phyloP scores from a whole-genome alignment of 2,888 invertebrate species.

The Drosophila melanosoma region DNA sequence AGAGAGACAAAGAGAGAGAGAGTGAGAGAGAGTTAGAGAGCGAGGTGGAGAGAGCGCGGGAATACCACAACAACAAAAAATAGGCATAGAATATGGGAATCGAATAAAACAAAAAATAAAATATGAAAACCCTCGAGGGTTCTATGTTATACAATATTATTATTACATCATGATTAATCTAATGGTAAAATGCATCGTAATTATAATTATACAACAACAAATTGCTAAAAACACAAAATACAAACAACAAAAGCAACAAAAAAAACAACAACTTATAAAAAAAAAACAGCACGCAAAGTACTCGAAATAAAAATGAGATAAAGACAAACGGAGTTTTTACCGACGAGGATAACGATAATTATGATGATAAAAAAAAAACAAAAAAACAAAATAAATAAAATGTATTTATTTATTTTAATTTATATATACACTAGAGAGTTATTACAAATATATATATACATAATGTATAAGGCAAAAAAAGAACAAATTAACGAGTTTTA shows the following conservation, averaged over 20 bases:
- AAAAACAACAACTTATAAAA: slow-evolving; percentile 57
- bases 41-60: slow-evolving; percentile 9
- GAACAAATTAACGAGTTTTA: slow-evolving; percentile 3
- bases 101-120: slow-evolving; percentile 22
- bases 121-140: slow-evolving; percentile 26
- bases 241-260: slow-evolving; percentile 34
- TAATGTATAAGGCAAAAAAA: slow-evolving; percentile 78
- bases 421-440: slow-evolving; percentile 85
- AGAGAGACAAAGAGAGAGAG: background rate
- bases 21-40: background rate
- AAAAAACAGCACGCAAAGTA: slow-evolving; percentile 57
- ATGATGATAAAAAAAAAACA: slow-evolving; percentile 60
- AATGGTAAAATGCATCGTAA: slow-evolving; percentile 61
- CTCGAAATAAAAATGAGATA: slow-evolving; percentile 70
- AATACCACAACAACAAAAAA: slow-evolving; percentile 32
- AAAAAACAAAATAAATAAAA: slow-evolving; percentile 73
- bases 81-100: slow-evolving; percentile 61
- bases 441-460: slow-evolving; percentile 83
- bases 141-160: slow-evolving; percentile 77
- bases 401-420: slow-evolving; percentile 85
- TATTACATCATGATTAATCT: slow-evolving; percentile 70
- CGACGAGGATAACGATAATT: slow-evolving; percentile 69
- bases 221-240: slow-evolving; percentile 18
- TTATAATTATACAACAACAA: slow-evolving; percentile 65
- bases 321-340: slow-evolving; percentile 75